Conservation (phyloP, 2,888 invertebrate genomes). For the Meiosimyza decipiens region DNA sequence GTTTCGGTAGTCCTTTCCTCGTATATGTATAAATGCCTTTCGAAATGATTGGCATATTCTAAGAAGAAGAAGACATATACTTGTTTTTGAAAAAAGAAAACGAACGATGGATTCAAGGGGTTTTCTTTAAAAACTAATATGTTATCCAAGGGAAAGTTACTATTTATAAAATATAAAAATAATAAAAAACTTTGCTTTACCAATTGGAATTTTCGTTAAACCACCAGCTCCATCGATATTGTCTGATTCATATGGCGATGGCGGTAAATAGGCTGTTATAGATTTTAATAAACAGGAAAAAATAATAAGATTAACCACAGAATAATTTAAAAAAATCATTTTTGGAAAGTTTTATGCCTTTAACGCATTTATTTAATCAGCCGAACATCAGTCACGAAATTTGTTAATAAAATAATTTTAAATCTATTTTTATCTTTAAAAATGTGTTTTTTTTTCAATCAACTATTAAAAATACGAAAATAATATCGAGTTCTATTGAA, state of each 20-base stretch:
- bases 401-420: background rate
- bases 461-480: background rate
- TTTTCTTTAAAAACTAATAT: no score
- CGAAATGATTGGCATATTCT: no score
- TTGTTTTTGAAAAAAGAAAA: no score
- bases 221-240: background rate
- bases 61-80: no score
- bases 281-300: background rate
- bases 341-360: background rate
- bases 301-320: background rate
- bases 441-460: background rate
- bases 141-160: no score
- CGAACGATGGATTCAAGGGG: no score
- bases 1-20: no score
- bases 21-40: no score
- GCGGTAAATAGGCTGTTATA: background rate
- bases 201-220: conserved; percentile 17
- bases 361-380: background rate
- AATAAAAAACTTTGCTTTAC: background rate
- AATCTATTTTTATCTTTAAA: conserved; percentile 24
- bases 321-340: conserved; percentile 10
- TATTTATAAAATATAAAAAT: no score
- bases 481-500: background rate
- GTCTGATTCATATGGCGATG: background rate
- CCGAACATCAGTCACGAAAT: background rate